Conservation (phyloP, 2,888 invertebrate genomes). For the Allygus modestus region DNA sequence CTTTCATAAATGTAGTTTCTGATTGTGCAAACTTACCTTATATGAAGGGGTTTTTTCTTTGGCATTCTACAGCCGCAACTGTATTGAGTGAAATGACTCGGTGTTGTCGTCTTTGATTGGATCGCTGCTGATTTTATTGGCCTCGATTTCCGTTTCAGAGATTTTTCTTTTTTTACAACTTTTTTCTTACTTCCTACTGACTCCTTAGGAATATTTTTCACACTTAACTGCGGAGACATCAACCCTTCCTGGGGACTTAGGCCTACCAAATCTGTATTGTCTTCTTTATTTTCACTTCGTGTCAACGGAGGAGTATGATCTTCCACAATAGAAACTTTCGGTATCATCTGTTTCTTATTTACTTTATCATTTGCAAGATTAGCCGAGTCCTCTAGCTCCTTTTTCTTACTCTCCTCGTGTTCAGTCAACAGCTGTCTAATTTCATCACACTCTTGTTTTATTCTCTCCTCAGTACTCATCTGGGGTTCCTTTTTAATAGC, state of each 20-base stretch:
- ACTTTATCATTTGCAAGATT: background rate
- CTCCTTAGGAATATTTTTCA: background rate
- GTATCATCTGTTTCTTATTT: background rate
- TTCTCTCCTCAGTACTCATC: constrained; percentile 14
- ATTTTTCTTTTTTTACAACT: background rate
- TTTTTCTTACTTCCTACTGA: background rate
- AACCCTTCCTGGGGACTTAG: background rate
- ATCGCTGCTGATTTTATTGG: background rate
- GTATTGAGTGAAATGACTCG: constrained; percentile 6
- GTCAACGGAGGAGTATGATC: background rate
- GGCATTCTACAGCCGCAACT: constrained; percentile 18
- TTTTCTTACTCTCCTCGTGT: constrained; percentile 18
- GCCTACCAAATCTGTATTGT: background rate
- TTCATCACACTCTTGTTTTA: constrained; percentile 39
- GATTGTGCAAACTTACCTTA: constrained; percentile 36
- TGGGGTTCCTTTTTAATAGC: background rate
- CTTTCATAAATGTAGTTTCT: too few relatives aligned
- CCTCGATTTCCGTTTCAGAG: background rate
- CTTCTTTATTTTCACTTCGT: constrained; percentile 21
- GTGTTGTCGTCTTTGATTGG: background rate
- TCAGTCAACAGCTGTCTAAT: constrained; percentile 6
- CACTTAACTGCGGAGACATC: background rate
- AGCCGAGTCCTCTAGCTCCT: background rate
- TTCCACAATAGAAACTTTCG: background rate
- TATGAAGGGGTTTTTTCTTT: background rate